Evolutionary conservation across 2,888 invertebrate genomes (phyloP).

Genomic region (Gnatocerus cornutus): DNA sequence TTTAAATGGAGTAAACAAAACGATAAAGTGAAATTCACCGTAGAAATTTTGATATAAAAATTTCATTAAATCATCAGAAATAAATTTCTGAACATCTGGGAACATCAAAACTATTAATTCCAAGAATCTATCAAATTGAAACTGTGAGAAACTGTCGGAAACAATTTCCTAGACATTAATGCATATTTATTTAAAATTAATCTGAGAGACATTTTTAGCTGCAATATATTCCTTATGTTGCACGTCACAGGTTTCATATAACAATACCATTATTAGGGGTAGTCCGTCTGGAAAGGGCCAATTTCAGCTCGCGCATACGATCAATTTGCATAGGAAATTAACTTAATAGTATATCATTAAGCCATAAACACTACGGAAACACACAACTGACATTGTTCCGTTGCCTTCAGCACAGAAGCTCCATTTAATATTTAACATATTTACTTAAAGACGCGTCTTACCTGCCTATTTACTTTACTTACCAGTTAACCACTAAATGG

Average conservation of each 20-base stretch:
- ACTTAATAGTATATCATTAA: slow-evolving; percentile 61
- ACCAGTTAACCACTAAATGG: slow-evolving; percentile 24
- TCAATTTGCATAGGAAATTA: slow-evolving; percentile 64
- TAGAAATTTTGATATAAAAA: no score
- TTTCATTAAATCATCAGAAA: no score
- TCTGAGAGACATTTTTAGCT: neutral
- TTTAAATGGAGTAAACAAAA: no score
- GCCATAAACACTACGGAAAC: slow-evolving; percentile 59
- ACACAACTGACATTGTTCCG: slow-evolving; percentile 63
- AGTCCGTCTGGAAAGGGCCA: slow-evolving; percentile 45
- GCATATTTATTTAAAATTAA: no score
- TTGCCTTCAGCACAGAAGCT: slow-evolving; percentile 54
- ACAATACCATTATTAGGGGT: slow-evolving; percentile 31
- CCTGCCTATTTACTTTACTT: slow-evolving; percentile 11
- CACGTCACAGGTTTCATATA: slow-evolving; percentile 4
- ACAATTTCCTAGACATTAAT: no score
- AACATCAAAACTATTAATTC: no score
- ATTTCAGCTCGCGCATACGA: slow-evolving; percentile 61
- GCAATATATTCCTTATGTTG: neutral
- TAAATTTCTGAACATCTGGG: no score
- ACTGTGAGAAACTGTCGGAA: no score
- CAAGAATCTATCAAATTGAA: no score
- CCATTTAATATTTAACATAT: slow-evolving; percentile 53
- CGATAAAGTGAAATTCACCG: no score
- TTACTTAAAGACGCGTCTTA: slow-evolving; percentile 38